These are phyloP conservation scores for Eupelmus urozonus DNA, from an alignment of 2,888 invertebrate species.

Conservation along the genomic window DNA sequence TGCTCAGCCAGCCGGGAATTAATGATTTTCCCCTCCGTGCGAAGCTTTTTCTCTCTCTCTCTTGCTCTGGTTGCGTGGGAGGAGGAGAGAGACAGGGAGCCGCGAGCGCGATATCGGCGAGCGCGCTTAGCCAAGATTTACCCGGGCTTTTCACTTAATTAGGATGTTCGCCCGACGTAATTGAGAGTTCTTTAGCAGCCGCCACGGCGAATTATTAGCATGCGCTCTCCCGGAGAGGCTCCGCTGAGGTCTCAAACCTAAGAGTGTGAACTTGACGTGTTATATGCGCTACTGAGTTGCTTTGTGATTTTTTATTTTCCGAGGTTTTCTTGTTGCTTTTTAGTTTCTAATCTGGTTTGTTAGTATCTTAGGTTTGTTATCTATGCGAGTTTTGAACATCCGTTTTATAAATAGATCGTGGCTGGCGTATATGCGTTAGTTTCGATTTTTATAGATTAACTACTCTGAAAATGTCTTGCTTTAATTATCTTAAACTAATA, in stretches of 20 bases:
- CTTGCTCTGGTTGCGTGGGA: neutral
- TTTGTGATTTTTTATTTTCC: no score
- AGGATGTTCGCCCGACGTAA: constrained; percentile 45
- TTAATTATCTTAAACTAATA: no score
- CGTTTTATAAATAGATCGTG: no score
- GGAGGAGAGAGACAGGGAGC: neutral
- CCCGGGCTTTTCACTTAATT: constrained; percentile 55
- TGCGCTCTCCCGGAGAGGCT: neutral
- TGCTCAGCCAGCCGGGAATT: constrained; percentile 37
- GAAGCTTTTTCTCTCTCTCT: constrained; percentile 13
- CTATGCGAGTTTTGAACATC: no score
- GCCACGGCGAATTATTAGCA: neutral
- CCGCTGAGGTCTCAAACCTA: neutral
- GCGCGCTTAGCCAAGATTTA: constrained; percentile 52
- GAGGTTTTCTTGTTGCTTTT: no score
- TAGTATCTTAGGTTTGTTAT: no score
- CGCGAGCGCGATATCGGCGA: constrained; percentile 11
- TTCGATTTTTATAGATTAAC: no score
- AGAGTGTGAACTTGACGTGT: no score
- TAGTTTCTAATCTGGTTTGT: no score
- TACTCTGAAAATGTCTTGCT: no score
- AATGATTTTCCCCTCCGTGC: constrained; percentile 54
- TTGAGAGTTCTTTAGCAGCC: constrained; percentile 40
- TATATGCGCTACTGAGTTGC: no score
- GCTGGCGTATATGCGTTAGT: no score